Evolutionary conservation across 2,113 vertebrate species (phyloP).

Genomic region (Vulpes ferrilata): DNA sequence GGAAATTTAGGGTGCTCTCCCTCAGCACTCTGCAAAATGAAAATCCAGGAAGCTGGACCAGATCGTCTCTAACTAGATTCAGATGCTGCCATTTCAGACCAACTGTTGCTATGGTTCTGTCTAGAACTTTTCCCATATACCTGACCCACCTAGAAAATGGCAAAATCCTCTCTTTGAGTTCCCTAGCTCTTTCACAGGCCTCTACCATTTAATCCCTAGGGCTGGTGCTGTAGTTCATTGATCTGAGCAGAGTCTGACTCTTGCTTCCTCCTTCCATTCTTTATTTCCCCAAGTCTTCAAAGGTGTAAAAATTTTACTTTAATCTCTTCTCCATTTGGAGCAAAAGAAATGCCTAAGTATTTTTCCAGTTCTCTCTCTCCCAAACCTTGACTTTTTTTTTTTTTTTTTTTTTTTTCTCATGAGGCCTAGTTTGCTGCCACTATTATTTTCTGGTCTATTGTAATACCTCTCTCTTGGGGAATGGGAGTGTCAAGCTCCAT

Average conservation of each 20-base stretch:
- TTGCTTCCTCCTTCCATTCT: not conserved
- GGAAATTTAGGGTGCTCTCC: not conserved
- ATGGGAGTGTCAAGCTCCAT: accelerated
- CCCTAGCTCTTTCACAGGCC: not conserved
- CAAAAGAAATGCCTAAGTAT: not conserved
- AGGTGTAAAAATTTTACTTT: not conserved
- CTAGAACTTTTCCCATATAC: not conserved
- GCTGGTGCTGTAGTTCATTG: not conserved
- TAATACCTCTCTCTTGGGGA: not conserved
- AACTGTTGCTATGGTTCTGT: not conserved
- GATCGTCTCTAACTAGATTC: accelerated
- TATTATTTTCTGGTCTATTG: not conserved
- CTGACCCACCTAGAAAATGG: not conserved
- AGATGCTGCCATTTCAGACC: not conserved
- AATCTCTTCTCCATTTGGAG: not conserved
- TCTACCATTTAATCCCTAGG: not conserved
- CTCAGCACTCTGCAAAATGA: not conserved
- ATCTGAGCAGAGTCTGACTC: not conserved
- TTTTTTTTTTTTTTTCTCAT: not conserved
- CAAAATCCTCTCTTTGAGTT: not conserved
- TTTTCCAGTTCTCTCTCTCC: not conserved
- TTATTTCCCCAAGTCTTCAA: not conserved
- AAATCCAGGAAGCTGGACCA: not conserved
- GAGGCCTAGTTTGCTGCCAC: not conserved
- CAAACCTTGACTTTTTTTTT: not conserved